phyloP scores from a whole-genome alignment of 2,888 invertebrate genomes.

The Drosophila lutescens region DNA sequence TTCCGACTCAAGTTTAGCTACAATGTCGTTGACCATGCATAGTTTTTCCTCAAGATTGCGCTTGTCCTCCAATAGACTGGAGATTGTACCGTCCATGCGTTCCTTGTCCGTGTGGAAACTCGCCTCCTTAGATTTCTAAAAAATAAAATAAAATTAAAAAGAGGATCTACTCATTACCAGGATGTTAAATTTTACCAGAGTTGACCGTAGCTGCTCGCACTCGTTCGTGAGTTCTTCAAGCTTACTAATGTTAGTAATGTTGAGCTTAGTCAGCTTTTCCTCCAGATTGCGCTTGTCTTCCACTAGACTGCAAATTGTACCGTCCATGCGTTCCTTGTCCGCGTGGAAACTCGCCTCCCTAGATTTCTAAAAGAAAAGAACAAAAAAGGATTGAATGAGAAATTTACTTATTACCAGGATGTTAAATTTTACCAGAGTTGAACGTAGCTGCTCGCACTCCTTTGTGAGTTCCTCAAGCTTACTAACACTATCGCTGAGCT shows the following conservation, averaged over 20 bases:
- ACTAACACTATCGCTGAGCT: neutral
- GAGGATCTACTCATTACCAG: no score
- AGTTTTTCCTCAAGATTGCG: constrained; percentile 63
- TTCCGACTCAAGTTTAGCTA: constrained; percentile 55
- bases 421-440: neutral
- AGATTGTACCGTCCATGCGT: constrained; percentile 55
- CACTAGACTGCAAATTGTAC: no score
- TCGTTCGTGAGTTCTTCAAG: no score
- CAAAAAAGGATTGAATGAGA: neutral
- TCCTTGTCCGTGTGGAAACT: constrained; percentile 42
- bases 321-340: no score
- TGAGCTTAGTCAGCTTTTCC: no score
- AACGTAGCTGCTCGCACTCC: neutral
- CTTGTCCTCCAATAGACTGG: constrained; percentile 61
- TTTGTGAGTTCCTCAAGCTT: neutral
- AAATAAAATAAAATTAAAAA: no score
- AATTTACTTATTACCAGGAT: neutral
- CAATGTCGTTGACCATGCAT: constrained; percentile 41
- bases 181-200: no score
- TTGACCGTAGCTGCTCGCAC: no score
- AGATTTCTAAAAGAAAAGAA: no score
- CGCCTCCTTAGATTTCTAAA: constrained; percentile 53
- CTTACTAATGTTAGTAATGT: no score
- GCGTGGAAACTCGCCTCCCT: no score
- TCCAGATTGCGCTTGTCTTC: no score